Evolutionary conservation across 2,113 vertebrate species (phyloP).

Genomic region (Bubo blakistoni): DNA sequence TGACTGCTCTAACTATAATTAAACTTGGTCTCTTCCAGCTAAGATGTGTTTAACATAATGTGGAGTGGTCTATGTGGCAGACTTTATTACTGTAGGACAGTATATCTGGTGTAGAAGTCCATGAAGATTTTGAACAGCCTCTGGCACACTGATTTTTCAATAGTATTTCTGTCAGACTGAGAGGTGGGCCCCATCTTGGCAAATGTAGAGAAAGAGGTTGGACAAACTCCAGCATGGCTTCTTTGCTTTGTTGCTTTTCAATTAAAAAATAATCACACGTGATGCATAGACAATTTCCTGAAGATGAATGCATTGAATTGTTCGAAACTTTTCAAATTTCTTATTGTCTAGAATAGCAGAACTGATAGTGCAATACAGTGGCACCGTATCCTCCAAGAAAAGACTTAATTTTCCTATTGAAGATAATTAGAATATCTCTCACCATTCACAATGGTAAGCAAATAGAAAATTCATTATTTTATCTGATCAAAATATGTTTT

Average conservation of each 20-base stretch:
- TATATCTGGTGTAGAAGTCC: background rate
- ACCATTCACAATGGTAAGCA: background rate
- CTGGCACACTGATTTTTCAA: background rate
- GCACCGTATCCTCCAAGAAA: background rate
- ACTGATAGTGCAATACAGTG: background rate
- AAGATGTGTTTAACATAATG: background rate
- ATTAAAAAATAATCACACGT: background rate
- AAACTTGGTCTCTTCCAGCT: background rate
- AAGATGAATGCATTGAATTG: background rate
- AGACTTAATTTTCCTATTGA: background rate
- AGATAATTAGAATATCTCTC: background rate
- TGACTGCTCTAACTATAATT: background rate
- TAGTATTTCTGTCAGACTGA: background rate
- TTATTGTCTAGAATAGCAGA: background rate
- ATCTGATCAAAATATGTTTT: background rate
- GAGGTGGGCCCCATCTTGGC: background rate
- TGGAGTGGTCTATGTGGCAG: fast-evolving
- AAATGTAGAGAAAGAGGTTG: background rate
- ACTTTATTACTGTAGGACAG: background rate
- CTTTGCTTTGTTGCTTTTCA: background rate
- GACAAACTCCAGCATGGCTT: background rate
- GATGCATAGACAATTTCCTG: background rate
- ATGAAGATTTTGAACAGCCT: background rate
- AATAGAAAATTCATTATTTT: background rate
- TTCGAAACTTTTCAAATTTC: background rate